A percentile compares a stretch with the other conserved stretches of the same genome.
phyloP scores from a whole-genome alignment of 2,888 invertebrate genomes.

The Luperina nickerlii region DNA sequence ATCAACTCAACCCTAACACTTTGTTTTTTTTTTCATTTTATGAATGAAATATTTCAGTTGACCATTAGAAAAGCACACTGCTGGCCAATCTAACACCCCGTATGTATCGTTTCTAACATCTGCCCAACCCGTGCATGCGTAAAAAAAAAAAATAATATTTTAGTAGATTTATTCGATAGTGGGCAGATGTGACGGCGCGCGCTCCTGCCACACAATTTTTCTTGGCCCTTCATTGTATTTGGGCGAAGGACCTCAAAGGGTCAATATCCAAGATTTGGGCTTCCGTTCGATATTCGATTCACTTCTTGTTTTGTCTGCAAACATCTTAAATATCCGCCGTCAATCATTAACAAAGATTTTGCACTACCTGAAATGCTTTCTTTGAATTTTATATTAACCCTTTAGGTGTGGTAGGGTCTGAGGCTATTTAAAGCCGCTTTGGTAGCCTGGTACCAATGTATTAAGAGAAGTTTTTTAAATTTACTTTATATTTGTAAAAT shows the following conservation, averaged over 20 bases:
- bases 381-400: constrained; percentile 56
- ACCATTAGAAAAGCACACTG: constrained; percentile 38
- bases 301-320: constrained; percentile 82
- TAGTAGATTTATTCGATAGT: constrained; percentile 90
- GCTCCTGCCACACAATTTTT: constrained; percentile 85
- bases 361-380: constrained; percentile 66
- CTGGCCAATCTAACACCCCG: constrained; percentile 51
- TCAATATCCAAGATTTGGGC: constrained; percentile 83
- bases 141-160: constrained; percentile 90
- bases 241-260: constrained; percentile 82
- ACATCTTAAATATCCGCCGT: constrained; percentile 80
- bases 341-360: constrained; percentile 72
- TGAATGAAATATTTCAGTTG: background rate
- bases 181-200: constrained; percentile 86
- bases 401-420: constrained; percentile 20
- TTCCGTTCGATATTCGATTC: constrained; percentile 84
- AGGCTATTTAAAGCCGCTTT: constrained; percentile 7
- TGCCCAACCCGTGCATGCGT: constrained; percentile 87
- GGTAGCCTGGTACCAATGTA: background rate
- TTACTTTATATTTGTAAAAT: too few relatives aligned
- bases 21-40: background rate
- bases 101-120: constrained; percentile 83
- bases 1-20: background rate
- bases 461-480: too few relatives aligned
- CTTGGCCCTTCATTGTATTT: constrained; percentile 86